These are phyloP conservation scores for Desoria tigrina DNA, from an alignment of 2,888 invertebrate species.

Conservation along the genomic window DNA sequence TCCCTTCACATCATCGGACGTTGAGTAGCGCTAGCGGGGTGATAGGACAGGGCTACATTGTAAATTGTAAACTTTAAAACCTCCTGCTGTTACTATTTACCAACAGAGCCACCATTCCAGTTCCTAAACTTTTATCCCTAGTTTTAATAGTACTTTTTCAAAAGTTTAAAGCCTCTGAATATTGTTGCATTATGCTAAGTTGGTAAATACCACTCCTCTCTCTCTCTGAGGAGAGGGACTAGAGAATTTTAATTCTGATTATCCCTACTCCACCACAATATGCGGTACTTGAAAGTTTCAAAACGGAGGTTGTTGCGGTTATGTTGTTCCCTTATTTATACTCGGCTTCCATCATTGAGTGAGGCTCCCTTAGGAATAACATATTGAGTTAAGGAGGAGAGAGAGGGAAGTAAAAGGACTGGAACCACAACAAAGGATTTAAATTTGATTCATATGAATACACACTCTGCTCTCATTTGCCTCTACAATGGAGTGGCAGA, in stretches of 20 bases:
- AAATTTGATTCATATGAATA: conserved; percentile 20
- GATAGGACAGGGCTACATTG: too few relatives aligned
- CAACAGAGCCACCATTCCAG: too few relatives aligned
- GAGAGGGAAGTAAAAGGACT: neutral
- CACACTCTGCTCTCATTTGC: conserved; percentile 8
- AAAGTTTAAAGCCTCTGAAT: conserved; percentile 3
- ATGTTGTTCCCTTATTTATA: neutral
- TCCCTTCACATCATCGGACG: too few relatives aligned
- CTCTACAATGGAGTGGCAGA: conserved; percentile 3
- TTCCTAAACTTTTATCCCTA: too few relatives aligned
- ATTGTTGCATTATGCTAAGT: too few relatives aligned
- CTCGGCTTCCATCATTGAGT: neutral
- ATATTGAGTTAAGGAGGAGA: too few relatives aligned
- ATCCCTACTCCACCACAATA: neutral
- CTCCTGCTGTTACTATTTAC: too few relatives aligned
- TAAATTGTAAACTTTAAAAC: too few relatives aligned
- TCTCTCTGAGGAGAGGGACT: too few relatives aligned
- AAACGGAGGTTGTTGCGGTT: neutral
- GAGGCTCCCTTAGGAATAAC: neutral
- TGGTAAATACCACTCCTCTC: too few relatives aligned
- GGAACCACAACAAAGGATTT: conserved; percentile 21
- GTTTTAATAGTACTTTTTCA: neutral
- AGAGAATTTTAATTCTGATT: neutral
- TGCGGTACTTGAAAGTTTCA: conserved; percentile 1
- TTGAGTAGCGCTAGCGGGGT: too few relatives aligned